phyloP scores from a whole-genome alignment of 1,140 invertebrate species.

The Drosophila bocki region DNA sequence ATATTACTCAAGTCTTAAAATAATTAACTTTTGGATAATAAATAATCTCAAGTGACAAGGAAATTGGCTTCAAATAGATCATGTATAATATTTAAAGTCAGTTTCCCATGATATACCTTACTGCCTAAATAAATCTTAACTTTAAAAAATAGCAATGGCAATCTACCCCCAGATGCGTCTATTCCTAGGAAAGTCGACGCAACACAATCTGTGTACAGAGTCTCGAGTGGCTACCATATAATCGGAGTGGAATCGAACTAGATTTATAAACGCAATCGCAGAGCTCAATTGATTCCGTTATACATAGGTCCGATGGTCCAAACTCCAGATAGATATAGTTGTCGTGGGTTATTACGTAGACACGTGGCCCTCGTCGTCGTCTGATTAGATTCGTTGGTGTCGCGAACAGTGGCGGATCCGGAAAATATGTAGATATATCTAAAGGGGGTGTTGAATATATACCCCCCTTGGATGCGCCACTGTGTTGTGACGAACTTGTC shows the following conservation, averaged over 20 bases:
- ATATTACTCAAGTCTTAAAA: too few relatives aligned
- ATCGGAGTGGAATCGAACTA: conserved; percentile 9
- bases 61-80: too few relatives aligned
- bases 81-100: too few relatives aligned
- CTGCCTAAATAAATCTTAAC: background rate
- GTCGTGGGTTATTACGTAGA: conserved; percentile 2
- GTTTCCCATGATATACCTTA: background rate
- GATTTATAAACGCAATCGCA: conserved; percentile 3
- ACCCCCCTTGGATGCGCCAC: background rate
- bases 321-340: conserved; percentile 33
- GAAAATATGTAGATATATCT: background rate
- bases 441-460: background rate
- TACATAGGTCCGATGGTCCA: conserved; percentile 12
- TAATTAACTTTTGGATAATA: too few relatives aligned
- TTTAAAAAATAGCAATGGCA: background rate
- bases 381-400: conserved; percentile 34
- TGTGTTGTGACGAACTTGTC: conserved; percentile 28
- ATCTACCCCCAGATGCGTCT: background rate
- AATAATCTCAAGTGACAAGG: too few relatives aligned
- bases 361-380: conserved; percentile 42
- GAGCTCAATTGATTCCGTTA: background rate
- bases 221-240: conserved; percentile 18
- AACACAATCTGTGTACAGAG: background rate
- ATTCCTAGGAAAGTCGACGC: background rate
- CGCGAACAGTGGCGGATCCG: too few relatives aligned